phyloP scores from a whole-genome alignment of 2,113 vertebrate genomes.

The Chloebia gouldiae region DNA sequence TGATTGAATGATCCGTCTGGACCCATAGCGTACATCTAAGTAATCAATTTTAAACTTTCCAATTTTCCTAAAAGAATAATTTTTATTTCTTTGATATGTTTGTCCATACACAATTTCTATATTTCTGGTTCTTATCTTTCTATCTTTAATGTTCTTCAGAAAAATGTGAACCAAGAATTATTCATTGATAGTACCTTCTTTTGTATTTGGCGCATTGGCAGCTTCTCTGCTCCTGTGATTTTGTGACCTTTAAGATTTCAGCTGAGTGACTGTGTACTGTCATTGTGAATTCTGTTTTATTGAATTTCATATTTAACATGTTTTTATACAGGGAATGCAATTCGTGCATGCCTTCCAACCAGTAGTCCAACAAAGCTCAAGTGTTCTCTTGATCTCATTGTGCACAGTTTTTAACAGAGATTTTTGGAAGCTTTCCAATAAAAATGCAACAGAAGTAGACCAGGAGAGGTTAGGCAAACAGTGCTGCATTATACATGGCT shows the following conservation, averaged over 20 bases:
- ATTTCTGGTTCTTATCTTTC: background rate
- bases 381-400: slow-evolving; percentile 39
- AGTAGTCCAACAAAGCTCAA: slow-evolving; percentile 31
- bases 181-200: background rate
- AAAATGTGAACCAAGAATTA: background rate
- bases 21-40: background rate
- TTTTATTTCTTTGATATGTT: background rate
- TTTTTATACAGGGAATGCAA: background rate
- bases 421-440: slow-evolving; percentile 47
- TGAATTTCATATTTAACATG: background rate
- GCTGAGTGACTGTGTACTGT: background rate
- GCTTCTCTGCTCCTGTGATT: background rate
- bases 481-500: slow-evolving; percentile 5
- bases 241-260: background rate
- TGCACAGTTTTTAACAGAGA: slow-evolving; percentile 32
- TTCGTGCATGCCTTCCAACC: background rate
- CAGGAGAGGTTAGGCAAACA: slow-evolving; percentile 30
- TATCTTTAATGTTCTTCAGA: background rate
- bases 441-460: slow-evolving; percentile 58
- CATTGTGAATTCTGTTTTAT: background rate
- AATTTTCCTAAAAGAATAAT: background rate
- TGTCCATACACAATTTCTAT: background rate
- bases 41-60: background rate
- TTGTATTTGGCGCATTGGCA: background rate
- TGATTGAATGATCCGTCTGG: background rate